Evolutionary conservation across 2,888 invertebrate genomes (phyloP), one percentile per base, ranked within the genome.

Genomic region (Furcula furcula): DNA sequence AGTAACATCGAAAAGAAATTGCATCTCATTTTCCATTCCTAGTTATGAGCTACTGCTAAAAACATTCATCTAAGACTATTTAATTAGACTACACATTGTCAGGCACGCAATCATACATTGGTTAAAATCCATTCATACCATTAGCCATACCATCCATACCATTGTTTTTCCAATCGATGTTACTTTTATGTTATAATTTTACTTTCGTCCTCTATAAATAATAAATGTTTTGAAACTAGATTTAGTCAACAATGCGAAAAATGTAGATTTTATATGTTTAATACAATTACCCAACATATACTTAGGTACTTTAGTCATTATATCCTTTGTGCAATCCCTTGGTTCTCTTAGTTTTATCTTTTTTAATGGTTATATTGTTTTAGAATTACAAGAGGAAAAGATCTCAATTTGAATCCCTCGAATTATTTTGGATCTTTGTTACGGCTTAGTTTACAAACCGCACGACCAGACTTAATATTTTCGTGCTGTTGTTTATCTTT

Each of bases 261-360:
- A 45, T 40, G 56, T 69, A 69, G 71, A 66, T 69, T 69, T 69
- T 67, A 65, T 71, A 69, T 65, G 60, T 47, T 47, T 42, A 60
- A 45, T 62, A 58, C 34, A 40, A n/a, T 52, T 42, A 35, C 29
- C 51, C 56, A 51, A 56, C 60, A 46, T 46, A 23, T n/a, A n/a
- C n/a, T n/a, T 53, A 54, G 34, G 27, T 51, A 59, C 36, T 34
- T 50, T 47, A 59, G 48, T 55, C 39, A 48, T 40, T 49, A 55
- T n/a, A n/a, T n/a, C 36, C 28, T 37, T 55, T 52, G 67, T 67
- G 67, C 70, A 67, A 67, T 67, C 40, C 37, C 46, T 55, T 52
- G 61, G 62, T 56, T 51, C 54, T 59, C 44, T 42, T 51, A 45
- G 43, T 42, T 55, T 46, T 54, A 38, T 36, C 46, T 32, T 47